A percentile compares a stretch with the other conserved stretches of the same genome.
Evolutionary conservation across 2,888 invertebrate species (phyloP).

Genomic region (Drosophila peninsularis): DNA sequence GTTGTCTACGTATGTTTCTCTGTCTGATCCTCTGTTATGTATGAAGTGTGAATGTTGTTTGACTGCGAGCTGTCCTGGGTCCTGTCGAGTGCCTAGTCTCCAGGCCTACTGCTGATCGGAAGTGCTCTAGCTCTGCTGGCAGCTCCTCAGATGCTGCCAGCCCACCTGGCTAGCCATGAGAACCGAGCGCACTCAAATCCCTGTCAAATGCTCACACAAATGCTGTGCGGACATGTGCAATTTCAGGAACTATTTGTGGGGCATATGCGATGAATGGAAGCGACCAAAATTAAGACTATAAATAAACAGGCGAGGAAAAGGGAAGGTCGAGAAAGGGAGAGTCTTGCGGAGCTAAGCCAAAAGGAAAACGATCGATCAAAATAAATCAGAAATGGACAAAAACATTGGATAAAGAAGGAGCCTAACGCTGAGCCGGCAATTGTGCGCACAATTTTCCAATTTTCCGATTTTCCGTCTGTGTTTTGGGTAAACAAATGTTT

Average conservation of each 20-base stretch:
- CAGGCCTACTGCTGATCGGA: background rate
- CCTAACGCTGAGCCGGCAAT: conserved; percentile 64
- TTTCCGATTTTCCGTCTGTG: conserved; percentile 43
- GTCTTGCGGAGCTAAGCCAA: conserved; percentile 45
- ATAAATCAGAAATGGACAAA: conserved; percentile 71
- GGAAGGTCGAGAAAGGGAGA: conserved; percentile 9
- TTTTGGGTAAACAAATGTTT: conserved; percentile 77
- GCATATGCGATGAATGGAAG: conserved; percentile 59
- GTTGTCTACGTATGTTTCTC: background rate
- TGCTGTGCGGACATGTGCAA: conserved; percentile 73
- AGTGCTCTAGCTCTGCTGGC: background rate
- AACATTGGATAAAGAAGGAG: conserved; percentile 47
- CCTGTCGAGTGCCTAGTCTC: accelerated
- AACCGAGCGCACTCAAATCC: conserved; percentile 29
- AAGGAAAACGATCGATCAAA: conserved; percentile 75
- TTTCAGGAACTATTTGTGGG: conserved; percentile 74
- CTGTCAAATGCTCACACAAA: conserved; percentile 46
- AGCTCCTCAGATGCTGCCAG: conserved; percentile 28
- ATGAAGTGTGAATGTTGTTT: background rate
- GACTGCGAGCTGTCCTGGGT: background rate
- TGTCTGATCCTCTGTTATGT: background rate
- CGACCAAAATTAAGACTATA: conserved; percentile 70
- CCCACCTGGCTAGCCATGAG: conserved; percentile 69
- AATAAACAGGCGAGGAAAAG: conserved; percentile 48
- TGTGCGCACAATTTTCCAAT: conserved; percentile 70